These are phyloP conservation scores for Dinoponera quadriceps DNA, from an alignment of 1,140 invertebrate genomes.

Conservation along the genomic window DNA sequence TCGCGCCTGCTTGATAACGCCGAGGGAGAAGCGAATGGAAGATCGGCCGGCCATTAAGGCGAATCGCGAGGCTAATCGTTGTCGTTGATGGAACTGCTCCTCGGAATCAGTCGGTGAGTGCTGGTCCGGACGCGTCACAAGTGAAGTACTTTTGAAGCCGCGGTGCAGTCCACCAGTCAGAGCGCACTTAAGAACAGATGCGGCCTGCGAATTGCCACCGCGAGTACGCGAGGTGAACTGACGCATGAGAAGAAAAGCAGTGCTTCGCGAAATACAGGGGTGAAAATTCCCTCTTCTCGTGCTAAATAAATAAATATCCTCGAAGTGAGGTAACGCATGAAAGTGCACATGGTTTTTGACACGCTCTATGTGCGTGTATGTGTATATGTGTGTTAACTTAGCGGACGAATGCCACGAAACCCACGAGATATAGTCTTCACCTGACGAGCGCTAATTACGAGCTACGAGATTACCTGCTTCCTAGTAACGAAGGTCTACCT, in stretches of 20 bases:
- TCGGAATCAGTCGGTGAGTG: constrained; percentile 32
- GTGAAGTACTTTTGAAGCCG: constrained; percentile 46
- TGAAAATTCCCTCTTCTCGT: no score
- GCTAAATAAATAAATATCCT: constrained; percentile 9
- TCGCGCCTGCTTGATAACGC: constrained; percentile 58
- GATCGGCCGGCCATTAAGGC: constrained; percentile 52
- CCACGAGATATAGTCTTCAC: constrained; percentile 46
- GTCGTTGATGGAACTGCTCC: constrained; percentile 56
- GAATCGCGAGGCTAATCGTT: constrained; percentile 59
- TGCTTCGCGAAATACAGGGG: no score
- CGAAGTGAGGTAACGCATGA: constrained; percentile 33
- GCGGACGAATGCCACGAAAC: neutral
- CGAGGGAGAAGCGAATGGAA: constrained; percentile 35
- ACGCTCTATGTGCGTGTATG: no score
- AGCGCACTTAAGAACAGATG: constrained; percentile 55
- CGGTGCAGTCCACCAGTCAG: neutral
- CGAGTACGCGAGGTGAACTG: neutral
- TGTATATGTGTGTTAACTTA: constrained; percentile 18
- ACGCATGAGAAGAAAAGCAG: neutral
- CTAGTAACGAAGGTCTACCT: constrained; percentile 43
- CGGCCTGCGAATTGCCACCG: constrained; percentile 6
- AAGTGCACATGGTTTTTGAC: constrained; percentile 3
- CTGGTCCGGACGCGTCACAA: constrained; percentile 46
- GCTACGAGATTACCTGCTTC: constrained; percentile 50
- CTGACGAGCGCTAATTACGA: constrained; percentile 33